A percentile compares a stretch with the other conserved stretches of the same genome.
These are phyloP conservation scores for Ceyx erithaca DNA, from an alignment of 2,797 vertebrate genomes.

Conservation along the genomic window DNA sequence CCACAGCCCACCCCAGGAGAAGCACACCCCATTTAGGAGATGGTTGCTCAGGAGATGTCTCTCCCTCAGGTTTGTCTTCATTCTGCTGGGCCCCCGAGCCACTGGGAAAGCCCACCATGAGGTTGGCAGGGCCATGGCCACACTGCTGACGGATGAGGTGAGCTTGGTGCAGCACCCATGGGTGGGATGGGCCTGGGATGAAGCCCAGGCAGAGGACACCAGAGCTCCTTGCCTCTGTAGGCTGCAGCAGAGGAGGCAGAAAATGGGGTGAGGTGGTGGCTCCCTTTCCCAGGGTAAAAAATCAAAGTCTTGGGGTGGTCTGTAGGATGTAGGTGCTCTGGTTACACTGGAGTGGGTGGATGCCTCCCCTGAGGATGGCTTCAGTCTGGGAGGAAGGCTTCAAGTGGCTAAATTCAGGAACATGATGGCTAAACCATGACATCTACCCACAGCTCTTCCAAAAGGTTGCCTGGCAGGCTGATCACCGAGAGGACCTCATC, in stretches of 20 bases:
- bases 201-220: background rate
- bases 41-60: background rate
- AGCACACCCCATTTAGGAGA: background rate
- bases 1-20: accelerated
- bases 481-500: conserved; percentile 69
- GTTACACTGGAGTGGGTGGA: background rate
- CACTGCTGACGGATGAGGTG: conserved; percentile 79
- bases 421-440: accelerated
- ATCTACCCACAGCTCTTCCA: conserved; percentile 75
- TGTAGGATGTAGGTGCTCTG: background rate
- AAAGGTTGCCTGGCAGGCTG: conserved; percentile 67
- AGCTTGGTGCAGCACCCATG: background rate
- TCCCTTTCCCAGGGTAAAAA: background rate
- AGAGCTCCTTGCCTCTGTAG: background rate
- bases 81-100: conserved; percentile 77
- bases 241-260: background rate
- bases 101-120: conserved; percentile 72
- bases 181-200: background rate
- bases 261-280: background rate
- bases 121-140: conserved; percentile 80
- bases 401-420: background rate
- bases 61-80: conserved; percentile 80
- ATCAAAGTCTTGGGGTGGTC: background rate
- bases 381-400: background rate
- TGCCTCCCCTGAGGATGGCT: background rate